Percentiles rank a stretch among this genome's conserved stretches.
Conservation (phyloP, 2,888 invertebrate genomes). For the Malthinus seriepunctatus region DNA sequence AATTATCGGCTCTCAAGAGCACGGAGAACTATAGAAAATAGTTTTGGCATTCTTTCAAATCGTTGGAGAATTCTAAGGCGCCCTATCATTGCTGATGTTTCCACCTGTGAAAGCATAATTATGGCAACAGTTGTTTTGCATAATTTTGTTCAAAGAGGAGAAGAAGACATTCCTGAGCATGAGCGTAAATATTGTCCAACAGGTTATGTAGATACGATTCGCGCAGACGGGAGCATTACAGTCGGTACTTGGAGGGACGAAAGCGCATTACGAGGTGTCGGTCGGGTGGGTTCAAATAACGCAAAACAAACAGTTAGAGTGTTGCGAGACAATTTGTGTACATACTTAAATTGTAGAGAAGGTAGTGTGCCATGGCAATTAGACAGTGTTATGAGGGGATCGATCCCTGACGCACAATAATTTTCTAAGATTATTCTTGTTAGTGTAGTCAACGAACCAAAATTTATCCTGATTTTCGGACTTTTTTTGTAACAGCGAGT, state of each 20-base stretch:
- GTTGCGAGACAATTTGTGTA: conserved; percentile 11
- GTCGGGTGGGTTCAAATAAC: conserved; percentile 15
- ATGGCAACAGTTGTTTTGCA: conserved; percentile 28
- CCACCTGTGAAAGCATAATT: conserved; percentile 22
- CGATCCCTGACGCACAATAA: background rate
- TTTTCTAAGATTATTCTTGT: background rate
- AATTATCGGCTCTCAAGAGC: conserved; percentile 7
- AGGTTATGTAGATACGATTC: conserved; percentile 9
- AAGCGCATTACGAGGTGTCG: conserved; percentile 9
- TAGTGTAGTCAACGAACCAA: too few relatives aligned
- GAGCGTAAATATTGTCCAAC: conserved; percentile 19
- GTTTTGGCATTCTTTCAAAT: conserved; percentile 5
- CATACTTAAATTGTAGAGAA: conserved; percentile 7
- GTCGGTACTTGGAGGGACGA: conserved; percentile 14
- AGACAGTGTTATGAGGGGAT: conserved; percentile 3
- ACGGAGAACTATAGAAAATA: conserved; percentile 2
- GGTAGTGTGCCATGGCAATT: conserved; percentile 14
- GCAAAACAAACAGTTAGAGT: background rate
- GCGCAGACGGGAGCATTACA: conserved; percentile 4
- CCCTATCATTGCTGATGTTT: conserved; percentile 22
- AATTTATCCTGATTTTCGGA: too few relatives aligned
- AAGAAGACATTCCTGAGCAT: conserved; percentile 13
- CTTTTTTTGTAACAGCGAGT: too few relatives aligned
- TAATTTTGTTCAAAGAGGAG: conserved; percentile 28
- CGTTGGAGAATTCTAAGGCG: background rate